Percentiles rank a stretch among this genome's conserved stretches.
Evolutionary conservation across 2,113 vertebrate species (phyloP).

Genomic region (Epinephelus cyanopodus): DNA sequence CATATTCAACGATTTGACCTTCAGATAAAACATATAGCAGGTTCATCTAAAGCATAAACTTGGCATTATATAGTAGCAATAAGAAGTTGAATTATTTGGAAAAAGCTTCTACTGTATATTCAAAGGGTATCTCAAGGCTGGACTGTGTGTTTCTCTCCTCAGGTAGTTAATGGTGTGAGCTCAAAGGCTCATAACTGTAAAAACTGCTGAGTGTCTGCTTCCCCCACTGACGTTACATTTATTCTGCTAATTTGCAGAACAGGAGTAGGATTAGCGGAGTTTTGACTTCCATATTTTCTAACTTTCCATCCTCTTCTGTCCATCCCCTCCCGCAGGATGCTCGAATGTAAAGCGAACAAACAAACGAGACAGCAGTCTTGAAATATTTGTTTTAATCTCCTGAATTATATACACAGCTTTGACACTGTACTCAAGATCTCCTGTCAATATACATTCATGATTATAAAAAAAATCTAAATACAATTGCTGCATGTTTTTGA

Average conservation of each 20-base stretch:
- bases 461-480: slow-evolving; percentile 66
- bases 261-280: background rate
- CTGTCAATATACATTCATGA: slow-evolving; percentile 65
- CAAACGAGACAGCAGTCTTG: background rate
- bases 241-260: slow-evolving; percentile 1
- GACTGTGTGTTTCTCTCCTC: slow-evolving; percentile 7
- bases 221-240: slow-evolving; percentile 13
- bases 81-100: background rate
- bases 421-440: slow-evolving; percentile 42
- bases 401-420: slow-evolving; percentile 54
- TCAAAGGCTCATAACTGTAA: slow-evolving; percentile 2
- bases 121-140: background rate
- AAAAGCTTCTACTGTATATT: background rate
- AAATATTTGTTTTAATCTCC: slow-evolving; percentile 62
- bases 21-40: background rate
- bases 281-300: background rate
- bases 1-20: background rate
- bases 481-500: slow-evolving; percentile 10
- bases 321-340: background rate
- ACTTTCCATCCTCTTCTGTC: background rate
- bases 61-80: background rate
- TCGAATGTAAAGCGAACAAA: background rate
- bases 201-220: slow-evolving; percentile 14
- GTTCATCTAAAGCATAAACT: background rate
- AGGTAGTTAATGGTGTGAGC: background rate